phyloP scores from a whole-genome alignment of 2,113 vertebrate genomes.

The Perccottus glenii region DNA sequence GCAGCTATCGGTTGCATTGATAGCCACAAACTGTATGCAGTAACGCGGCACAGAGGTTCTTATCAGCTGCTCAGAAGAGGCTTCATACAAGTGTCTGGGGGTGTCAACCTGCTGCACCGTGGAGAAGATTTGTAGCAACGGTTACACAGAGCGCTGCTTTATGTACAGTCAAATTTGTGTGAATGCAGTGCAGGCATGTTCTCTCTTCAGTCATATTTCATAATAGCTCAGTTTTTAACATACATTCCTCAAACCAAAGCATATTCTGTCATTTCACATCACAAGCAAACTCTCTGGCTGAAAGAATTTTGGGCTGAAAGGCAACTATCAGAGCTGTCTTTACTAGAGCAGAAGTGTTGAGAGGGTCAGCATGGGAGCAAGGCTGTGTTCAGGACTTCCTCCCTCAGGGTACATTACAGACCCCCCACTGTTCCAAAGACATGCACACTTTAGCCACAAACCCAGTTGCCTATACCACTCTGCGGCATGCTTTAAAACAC shows the following conservation, averaged over 20 bases:
- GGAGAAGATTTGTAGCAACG: conserved; percentile 51
- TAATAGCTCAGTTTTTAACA: conserved; percentile 48
- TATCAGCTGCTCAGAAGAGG: conserved; percentile 56
- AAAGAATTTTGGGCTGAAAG: conserved; percentile 50
- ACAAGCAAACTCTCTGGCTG: conserved; percentile 10
- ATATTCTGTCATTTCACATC: conserved; percentile 45
- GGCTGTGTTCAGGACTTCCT: conserved; percentile 41
- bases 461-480: conserved; percentile 31
- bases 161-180: conserved; percentile 49
- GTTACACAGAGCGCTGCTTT: conserved; percentile 42
- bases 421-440: conserved; percentile 31
- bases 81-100: conserved; percentile 52
- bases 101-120: conserved; percentile 47
- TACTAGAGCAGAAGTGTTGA: conserved; percentile 39
- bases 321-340: conserved; percentile 42
- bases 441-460: conserved; percentile 28
- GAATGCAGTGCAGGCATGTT: conserved; percentile 47
- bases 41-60: conserved; percentile 54
- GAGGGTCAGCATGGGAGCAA: conserved; percentile 49
- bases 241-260: conserved; percentile 37
- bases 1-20: conserved; percentile 44
- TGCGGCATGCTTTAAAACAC: conserved; percentile 20
- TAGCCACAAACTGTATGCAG: conserved; percentile 50
- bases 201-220: conserved; percentile 51
- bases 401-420: conserved; percentile 44